Evolutionary conservation across 2,888 invertebrate species (phyloP).

Genomic region (Torymus auratus): DNA sequence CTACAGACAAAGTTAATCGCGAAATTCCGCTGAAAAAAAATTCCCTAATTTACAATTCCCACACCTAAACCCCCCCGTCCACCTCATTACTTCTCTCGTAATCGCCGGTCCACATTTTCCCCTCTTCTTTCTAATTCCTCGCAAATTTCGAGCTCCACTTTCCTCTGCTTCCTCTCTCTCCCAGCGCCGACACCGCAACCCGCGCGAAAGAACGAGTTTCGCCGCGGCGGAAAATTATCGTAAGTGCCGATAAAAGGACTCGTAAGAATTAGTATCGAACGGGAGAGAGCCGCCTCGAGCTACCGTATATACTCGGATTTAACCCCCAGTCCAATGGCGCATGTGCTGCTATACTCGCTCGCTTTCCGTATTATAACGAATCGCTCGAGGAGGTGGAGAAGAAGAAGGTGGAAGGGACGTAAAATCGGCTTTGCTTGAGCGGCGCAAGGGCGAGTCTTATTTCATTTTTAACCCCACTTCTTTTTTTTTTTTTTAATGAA

Average conservation of each 20-base stretch:
- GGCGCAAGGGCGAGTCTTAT: no score
- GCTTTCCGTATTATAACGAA: slow-evolving; percentile 26
- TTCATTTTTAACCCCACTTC: no score
- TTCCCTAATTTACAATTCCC: no score
- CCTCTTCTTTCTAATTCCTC: background rate
- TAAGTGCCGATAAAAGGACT: slow-evolving; percentile 57
- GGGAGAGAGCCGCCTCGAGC: background rate
- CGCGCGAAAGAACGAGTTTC: slow-evolving; percentile 23
- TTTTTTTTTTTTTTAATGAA: background rate
- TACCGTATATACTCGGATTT: slow-evolving; percentile 32
- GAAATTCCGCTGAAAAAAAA: no score
- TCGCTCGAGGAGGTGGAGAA: background rate
- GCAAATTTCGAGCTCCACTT: background rate
- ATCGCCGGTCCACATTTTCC: background rate
- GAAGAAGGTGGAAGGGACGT: background rate
- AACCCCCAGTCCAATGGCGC: background rate
- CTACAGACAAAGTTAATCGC: no score
- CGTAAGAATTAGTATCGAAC: slow-evolving; percentile 59
- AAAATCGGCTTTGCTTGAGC: slow-evolving; percentile 41
- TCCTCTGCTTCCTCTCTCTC: background rate
- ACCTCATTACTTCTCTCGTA: background rate
- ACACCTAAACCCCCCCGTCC: background rate
- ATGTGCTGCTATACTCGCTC: background rate
- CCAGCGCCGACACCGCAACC: background rate
- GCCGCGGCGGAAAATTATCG: slow-evolving; percentile 50